These are phyloP conservation scores for Phocides pigmalion DNA, from an alignment of 1,140 invertebrate species.

Conservation along the genomic window DNA sequence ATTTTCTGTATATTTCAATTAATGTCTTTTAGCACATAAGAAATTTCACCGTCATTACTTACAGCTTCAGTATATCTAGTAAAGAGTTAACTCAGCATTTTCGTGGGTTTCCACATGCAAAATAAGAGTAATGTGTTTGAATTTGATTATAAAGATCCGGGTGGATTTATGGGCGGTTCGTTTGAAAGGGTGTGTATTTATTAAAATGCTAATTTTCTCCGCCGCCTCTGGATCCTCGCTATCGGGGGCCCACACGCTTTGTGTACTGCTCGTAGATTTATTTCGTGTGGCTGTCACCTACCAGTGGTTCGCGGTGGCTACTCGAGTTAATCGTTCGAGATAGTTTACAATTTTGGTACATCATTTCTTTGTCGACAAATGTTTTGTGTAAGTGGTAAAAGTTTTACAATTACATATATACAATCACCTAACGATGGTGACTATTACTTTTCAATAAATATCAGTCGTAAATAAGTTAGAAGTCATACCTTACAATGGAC, in stretches of 20 bases:
- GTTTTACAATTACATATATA: no score
- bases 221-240: constrained; percentile 76
- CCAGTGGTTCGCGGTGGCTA: constrained; percentile 48
- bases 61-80: not conserved
- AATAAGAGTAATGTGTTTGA: constrained; percentile 79
- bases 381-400: no score
- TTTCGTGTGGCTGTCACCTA: constrained; percentile 64
- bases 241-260: constrained; percentile 77
- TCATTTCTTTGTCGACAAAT: no score
- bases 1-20: no score
- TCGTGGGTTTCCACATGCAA: constrained; percentile 60
- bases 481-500: no score
- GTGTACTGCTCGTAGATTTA: constrained; percentile 79
- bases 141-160: constrained; percentile 82
- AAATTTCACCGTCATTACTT: not conserved
- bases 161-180: constrained; percentile 75
- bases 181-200: constrained; percentile 83
- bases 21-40: no score
- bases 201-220: constrained; percentile 83
- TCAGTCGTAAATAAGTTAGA: no score
- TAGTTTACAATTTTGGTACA: not conserved
- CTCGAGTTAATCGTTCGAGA: constrained; percentile 34
- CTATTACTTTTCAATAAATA: no score
- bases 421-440: no score
- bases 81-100: constrained; percentile 47